Evolutionary conservation across 2,888 invertebrate species (phyloP).

Genomic region (Caenorhabditis drosophilae): DNA sequence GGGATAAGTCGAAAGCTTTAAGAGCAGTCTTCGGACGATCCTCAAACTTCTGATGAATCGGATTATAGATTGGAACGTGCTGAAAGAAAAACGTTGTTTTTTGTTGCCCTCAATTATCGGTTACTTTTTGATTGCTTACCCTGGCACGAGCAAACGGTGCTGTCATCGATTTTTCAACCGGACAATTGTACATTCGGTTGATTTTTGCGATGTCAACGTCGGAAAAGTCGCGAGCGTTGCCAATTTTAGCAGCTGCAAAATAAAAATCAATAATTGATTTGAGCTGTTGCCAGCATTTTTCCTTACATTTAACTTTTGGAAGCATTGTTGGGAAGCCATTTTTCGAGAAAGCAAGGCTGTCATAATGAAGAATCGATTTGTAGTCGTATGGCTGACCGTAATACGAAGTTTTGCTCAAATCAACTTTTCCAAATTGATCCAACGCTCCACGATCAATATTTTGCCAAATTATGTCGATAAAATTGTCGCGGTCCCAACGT

Average conservation of each 20-base stretch:
- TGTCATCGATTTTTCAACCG: slow-evolving; percentile 38
- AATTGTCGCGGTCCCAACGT: slow-evolving; percentile 68
- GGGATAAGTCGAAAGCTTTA: slow-evolving; percentile 29
- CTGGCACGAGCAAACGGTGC: slow-evolving; percentile 54
- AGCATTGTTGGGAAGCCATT: slow-evolving; percentile 69
- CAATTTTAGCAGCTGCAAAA: slow-evolving; percentile 56
- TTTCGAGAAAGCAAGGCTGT: slow-evolving; percentile 68
- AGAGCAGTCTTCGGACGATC: slow-evolving; percentile 45
- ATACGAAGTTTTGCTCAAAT: slow-evolving; percentile 68
- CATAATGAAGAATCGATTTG: slow-evolving; percentile 69
- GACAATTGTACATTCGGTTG: slow-evolving; percentile 69
- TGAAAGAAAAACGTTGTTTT: slow-evolving; percentile 14
- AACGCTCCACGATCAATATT: slow-evolving; percentile 69
- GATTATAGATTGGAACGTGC: slow-evolving; percentile 45
- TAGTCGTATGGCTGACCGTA: slow-evolving; percentile 69
- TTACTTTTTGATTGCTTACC: slow-evolving; percentile 12
- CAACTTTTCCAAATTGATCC: slow-evolving; percentile 69
- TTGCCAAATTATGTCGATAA: slow-evolving; percentile 69
- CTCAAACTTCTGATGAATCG: slow-evolving; percentile 40
- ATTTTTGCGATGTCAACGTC: slow-evolving; percentile 68
- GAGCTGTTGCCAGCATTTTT: too few relatives aligned
- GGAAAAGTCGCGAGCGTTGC: slow-evolving; percentile 67
- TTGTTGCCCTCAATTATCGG: not conserved
- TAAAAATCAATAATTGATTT: not conserved
- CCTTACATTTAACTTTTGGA: slow-evolving; percentile 63